phyloP scores from a whole-genome alignment of 2,888 invertebrate species.

The Pimpla rufipes region DNA sequence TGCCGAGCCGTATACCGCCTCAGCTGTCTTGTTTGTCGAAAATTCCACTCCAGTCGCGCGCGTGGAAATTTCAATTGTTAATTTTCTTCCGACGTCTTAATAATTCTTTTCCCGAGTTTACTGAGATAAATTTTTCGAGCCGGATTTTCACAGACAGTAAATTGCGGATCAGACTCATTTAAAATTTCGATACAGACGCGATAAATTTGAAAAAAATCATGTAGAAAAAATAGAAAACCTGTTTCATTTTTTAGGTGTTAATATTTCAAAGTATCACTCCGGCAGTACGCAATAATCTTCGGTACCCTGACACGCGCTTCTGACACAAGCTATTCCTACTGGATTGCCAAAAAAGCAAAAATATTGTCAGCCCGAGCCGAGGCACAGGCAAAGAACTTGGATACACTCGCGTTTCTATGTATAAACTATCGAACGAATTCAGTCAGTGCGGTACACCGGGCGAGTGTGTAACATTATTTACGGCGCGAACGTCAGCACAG shows the following conservation, averaged over 20 bases:
- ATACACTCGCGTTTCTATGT: slow-evolving; percentile 1
- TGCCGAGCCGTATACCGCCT: slow-evolving; percentile 12
- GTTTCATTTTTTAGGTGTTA: no score
- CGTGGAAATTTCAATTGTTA: slow-evolving; percentile 9
- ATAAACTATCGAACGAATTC: slow-evolving; percentile 40
- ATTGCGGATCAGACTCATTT: no score
- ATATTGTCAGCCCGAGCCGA: not conserved
- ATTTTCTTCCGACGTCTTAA: not conserved
- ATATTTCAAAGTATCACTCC: not conserved
- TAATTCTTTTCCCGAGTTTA: not conserved
- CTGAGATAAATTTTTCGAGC: not conserved
- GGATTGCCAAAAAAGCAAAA: slow-evolving; percentile 15
- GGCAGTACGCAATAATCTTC: not conserved
- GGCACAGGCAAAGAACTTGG: slow-evolving; percentile 3
- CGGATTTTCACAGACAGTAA: not conserved
- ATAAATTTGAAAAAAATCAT: no score
- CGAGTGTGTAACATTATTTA: slow-evolving; percentile 62
- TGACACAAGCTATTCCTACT: slow-evolving; percentile 8
- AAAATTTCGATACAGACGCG: no score
- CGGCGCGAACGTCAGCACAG: slow-evolving; percentile 57
- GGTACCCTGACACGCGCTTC: not conserved
- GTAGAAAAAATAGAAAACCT: not conserved
- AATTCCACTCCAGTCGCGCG: slow-evolving; percentile 7
- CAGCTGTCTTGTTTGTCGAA: slow-evolving; percentile 21
- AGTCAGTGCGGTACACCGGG: slow-evolving; percentile 49